A percentile compares a stretch with the other conserved stretches of the same genome.
Evolutionary conservation across 1,140 invertebrate genomes (phyloP).

Genomic region (Tetraneura akinire): DNA sequence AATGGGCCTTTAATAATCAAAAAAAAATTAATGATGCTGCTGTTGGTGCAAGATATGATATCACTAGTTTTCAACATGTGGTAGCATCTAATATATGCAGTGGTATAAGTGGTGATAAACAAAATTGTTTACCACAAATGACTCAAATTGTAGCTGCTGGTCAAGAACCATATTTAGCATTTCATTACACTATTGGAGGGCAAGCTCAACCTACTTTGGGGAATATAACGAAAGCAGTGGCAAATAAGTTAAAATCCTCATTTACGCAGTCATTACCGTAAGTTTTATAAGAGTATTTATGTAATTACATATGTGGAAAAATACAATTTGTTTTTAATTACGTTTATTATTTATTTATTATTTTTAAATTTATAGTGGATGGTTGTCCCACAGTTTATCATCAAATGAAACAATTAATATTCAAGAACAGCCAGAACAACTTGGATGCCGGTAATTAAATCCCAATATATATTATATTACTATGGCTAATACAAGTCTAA

Average conservation of each 20-base stretch:
- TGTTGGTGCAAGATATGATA: constrained; percentile 73
- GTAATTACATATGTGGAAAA: too few relatives aligned
- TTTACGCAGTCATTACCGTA: constrained; percentile 76
- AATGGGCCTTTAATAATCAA: constrained; percentile 82
- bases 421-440: constrained; percentile 32
- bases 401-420: constrained; percentile 4
- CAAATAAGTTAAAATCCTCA: constrained; percentile 80
- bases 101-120: constrained; percentile 68
- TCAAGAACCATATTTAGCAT: constrained; percentile 79
- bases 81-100: constrained; percentile 77
- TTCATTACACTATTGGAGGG: constrained; percentile 88
- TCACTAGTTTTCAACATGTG: constrained; percentile 84
- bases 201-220: constrained; percentile 71
- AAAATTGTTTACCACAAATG: constrained; percentile 74
- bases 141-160: constrained; percentile 80
- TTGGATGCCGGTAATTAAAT: constrained; percentile 33
- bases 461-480: constrained; percentile 56
- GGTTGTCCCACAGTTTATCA: constrained; percentile 32
- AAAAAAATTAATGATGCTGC: constrained; percentile 75
- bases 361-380: background rate
- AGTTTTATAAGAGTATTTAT: constrained; percentile 55
- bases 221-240: constrained; percentile 86
- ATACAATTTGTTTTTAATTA: too few relatives aligned
- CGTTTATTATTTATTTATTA: background rate
- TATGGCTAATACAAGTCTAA: background rate